Base-by-base conservation (phyloP, 2,888 invertebrate genomes). In the Corythucha ciliata region DNA sequence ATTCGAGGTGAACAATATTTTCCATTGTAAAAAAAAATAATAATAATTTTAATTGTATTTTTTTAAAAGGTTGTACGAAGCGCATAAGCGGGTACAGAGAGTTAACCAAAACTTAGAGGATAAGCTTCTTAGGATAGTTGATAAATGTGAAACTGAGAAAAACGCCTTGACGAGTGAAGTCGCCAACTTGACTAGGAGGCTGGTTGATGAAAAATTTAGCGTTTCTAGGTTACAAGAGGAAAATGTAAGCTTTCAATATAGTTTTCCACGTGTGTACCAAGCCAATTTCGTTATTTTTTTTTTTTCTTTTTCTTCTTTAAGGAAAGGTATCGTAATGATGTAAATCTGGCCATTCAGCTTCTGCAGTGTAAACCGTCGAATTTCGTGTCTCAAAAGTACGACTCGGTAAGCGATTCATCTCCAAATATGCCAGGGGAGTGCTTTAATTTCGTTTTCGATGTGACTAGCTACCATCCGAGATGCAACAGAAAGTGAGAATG, bases 81-180 rank as follows among this genome's bases (percentile, higher is more conserved):
- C 91, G 49, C 91, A 94, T 66, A 88, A 89, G 67, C 79, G 90
- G 64, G 82, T 94, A 53, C 93, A 93, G 70, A 89, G 87, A 70
- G 81, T 94, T 34, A 94, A 94, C 71, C 92, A 93, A 73, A 86
- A 83, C 61, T 74, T 94, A 62, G 94, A 94, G 72, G 94, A 94
- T 68, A 94, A 93, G 68, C 71, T 94, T 56, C 72, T 94, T 55
- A 87, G 85, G 70, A 78, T 93, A 69, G 93, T 93, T 5, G 91
- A 92, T 70, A 82, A 86, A 64, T 89, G 86, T 74, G 87, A 92
- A 67, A 82, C 83, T 48, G 93, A 93, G 67, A 89, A 92, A 67
- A 80, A 79, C 61, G 80, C 83, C 61, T 72, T 92, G 59, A 87
- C 89, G 37, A 83, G 84, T 69, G 91, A 93, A 68, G 81, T 92